phyloP scores from a whole-genome alignment of 1,140 invertebrate genomes.

The Berghia stephanieae region DNA sequence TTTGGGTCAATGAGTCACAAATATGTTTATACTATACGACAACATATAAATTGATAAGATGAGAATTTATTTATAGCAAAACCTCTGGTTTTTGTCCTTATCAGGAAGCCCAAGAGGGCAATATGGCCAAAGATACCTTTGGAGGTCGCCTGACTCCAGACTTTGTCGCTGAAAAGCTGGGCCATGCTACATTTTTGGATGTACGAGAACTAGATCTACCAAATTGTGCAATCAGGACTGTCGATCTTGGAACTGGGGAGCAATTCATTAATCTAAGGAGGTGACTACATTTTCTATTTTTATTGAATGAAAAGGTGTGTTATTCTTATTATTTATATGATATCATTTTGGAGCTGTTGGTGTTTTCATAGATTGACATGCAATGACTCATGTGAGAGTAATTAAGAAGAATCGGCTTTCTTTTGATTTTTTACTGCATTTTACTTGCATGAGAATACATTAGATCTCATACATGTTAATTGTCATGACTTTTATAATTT shows the following conservation, averaged over 20 bases:
- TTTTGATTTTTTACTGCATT: constrained; percentile 3
- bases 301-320: too few relatives aligned
- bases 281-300: too few relatives aligned
- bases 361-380: background rate
- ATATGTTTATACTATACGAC: too few relatives aligned
- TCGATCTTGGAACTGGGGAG: constrained; percentile 61
- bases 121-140: constrained; percentile 62
- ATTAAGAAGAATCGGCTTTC: background rate
- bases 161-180: constrained; percentile 65
- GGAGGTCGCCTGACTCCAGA: constrained; percentile 65
- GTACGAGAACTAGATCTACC: constrained; percentile 64
- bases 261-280: constrained; percentile 62
- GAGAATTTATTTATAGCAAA: background rate
- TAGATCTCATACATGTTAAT: too few relatives aligned
- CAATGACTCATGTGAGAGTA: background rate
- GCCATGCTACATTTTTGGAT: constrained; percentile 60
- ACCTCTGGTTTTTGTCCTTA: constrained; percentile 13
- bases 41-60: background rate
- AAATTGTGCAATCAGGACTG: constrained; percentile 56
- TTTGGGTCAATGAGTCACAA: too few relatives aligned
- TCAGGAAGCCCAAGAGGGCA: constrained; percentile 62
- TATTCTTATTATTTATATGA: too few relatives aligned
- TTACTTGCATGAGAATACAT: too few relatives aligned
- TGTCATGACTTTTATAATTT: too few relatives aligned
- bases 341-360: too few relatives aligned